Base-by-base conservation (phyloP, 2,113 vertebrate genomes). In the Catagonus wagneri region DNA sequence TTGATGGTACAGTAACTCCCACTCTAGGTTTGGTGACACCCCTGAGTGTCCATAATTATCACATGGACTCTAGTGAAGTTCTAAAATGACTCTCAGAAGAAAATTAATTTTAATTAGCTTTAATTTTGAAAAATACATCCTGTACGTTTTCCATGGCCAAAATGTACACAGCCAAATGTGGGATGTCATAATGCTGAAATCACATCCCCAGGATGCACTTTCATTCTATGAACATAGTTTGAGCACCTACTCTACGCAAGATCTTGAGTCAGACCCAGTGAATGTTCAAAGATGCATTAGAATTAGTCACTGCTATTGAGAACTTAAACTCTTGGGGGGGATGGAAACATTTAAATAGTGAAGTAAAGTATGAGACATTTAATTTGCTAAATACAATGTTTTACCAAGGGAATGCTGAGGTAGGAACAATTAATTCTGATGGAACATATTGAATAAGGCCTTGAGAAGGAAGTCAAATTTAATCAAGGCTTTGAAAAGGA, bases 41-140 rank as follows among this genome's bases (percentile, higher is more conserved):
- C 88, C 39, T 93, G 90, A 81, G 90, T 84, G 52, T 76, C 94
- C 89, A 81, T 96, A 96, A 95, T 96, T 88, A 95, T 91, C 78
- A 85, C n/a, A 71, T 0, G 0, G 86, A 39, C 29, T 96, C 58
- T 85, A 68, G 27, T 79, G 58, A 95, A 96, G 95, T 91, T 93
- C 69, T 75, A 69, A 92, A 96, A 83, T 75, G 78, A 89, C 63
- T 97, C 88, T 95, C 78, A 36, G 63, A 96, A 95, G 93, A 86
- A 96, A 96, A 97, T 96, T 94, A 83, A 94, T 95, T 95, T 96
- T 97, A 94, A 97, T 97, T 97, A 96, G 39, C 23, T 23, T 91
- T 83, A 91, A 74, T 96, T 96, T 97, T 93, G 68, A 86, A 93
- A 96, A 95, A 83, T 89, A 34, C 34, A 89, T 79, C 61, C 58